Base-by-base conservation (phyloP, 2,113 vertebrate species). In the Neolamprologus modestus region DNA sequence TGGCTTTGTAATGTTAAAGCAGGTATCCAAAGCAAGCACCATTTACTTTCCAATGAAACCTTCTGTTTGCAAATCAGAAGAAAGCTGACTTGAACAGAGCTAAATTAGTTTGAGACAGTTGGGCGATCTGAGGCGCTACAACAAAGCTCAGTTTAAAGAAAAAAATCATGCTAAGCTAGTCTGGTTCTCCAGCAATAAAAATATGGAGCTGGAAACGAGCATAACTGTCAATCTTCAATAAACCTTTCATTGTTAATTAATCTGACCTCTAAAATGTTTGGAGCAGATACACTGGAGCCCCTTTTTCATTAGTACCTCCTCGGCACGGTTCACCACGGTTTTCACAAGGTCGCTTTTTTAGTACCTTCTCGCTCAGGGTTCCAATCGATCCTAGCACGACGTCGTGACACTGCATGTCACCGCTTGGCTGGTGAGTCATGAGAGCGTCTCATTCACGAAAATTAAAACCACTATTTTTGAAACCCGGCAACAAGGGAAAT, bases 381-480 rank as follows among this genome's bases (percentile, higher is more conserved):
- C 61, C 61, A 66, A 66, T 33, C 6, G 4, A 66, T 8, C 61
- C 1, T 66, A 37, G 33, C 61, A 37, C 7, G 33, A 66, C 1
- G 7, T 66, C 3, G 19, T 8, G 19, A 66, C 19, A 37, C 61
- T 66, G 61, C 61, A 37, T 37, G 61, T 13, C 33, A 21, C 19
- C 1, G 7, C 35, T 37, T 13, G 61, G 61, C 61, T 66, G 33
- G 61, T 37, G 61, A 66, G 33, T 37, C 61, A 66, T 8, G 61
- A 37, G 10, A 21, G 19, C 2, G 2, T 66, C 33, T 37, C 10
- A 8, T 2, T 66, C 19, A n/a, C 4, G 2, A 66, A 66, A 37
- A 66, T 66, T 37, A 35, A 66, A 66, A 66, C 33, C 61, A n/a
- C 31, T 35, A 35, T 66, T n/a, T 66, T 66, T n/a, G 31, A 66